Percentiles rank a stretch among this genome's conserved stretches.
phyloP scores from a whole-genome alignment of 2,888 invertebrate genomes.

The Omphaloscelis lunosa region DNA sequence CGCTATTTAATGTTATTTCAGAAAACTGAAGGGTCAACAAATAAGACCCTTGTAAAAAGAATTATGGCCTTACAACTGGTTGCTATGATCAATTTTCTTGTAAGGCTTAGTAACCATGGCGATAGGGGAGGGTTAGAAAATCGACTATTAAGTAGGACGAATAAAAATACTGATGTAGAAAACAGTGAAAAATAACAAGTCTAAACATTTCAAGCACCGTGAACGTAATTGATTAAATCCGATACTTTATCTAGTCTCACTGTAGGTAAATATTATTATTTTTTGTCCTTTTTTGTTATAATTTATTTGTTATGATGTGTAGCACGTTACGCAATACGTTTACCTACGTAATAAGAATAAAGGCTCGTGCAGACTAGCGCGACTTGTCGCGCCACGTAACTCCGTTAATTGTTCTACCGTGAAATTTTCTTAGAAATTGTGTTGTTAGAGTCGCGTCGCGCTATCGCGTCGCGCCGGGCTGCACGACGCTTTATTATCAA shows the following conservation, averaged over 20 bases:
- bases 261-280: background rate
- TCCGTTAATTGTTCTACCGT: too few relatives aligned
- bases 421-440: too few relatives aligned
- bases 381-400: too few relatives aligned
- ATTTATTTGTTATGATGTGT: background rate
- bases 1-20: too few relatives aligned
- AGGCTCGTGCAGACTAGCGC: too few relatives aligned
- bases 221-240: background rate
- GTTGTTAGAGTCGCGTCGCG: too few relatives aligned
- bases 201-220: background rate
- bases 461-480: too few relatives aligned
- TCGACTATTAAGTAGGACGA: background rate
- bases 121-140: background rate
- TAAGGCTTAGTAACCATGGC: conserved; percentile 7
- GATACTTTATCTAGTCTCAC: background rate
- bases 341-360: background rate
- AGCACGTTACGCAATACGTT: background rate
- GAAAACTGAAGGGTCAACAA: background rate
- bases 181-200: background rate
- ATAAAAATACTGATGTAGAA: background rate
- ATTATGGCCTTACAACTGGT: conserved; percentile 1
- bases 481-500: too few relatives aligned
- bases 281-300: too few relatives aligned
- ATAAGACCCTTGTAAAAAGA: background rate
- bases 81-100: conserved; percentile 9